Conservation (phyloP, 2,888 invertebrate species). For the Diaprepes abbreviatus region DNA sequence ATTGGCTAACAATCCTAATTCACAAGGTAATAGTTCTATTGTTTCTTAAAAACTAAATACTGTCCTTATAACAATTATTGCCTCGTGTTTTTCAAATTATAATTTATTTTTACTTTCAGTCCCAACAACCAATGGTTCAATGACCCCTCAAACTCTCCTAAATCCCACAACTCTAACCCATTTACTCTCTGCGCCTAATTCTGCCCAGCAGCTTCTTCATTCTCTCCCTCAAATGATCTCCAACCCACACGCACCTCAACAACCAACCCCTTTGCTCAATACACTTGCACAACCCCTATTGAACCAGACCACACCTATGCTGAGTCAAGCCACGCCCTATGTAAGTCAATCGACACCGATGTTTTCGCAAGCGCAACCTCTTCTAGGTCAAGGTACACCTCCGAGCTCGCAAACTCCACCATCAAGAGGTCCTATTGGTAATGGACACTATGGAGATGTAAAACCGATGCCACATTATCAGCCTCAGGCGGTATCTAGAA, state of each 20-base stretch:
- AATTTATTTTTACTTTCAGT: conserved; percentile 29
- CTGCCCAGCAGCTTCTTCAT: conserved; percentile 79
- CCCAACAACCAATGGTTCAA: conserved; percentile 73
- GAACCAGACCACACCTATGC: conserved; percentile 37
- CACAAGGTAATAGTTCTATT: conserved; percentile 63
- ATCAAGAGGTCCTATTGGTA: conserved; percentile 57
- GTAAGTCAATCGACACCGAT: conserved; percentile 47
- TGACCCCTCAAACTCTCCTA: conserved; percentile 75
- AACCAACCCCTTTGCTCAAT: conserved; percentile 59
- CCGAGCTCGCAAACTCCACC: conserved; percentile 59
- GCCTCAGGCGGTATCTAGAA: conserved; percentile 52
- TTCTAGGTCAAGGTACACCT: conserved; percentile 39
- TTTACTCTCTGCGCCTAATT: conserved; percentile 79
- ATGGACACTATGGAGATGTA: conserved; percentile 61
- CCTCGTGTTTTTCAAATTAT: background rate
- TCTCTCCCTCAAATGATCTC: conserved; percentile 78
- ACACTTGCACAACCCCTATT: conserved; percentile 62
- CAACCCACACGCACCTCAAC: conserved; percentile 56
- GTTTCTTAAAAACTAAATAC: background rate
- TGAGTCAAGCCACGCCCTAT: conserved; percentile 45
- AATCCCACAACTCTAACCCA: conserved; percentile 79
- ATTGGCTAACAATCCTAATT: conserved; percentile 60
- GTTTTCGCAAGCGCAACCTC: conserved; percentile 53
- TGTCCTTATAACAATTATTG: too few relatives aligned
- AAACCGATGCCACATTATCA: conserved; percentile 60